Evolutionary conservation across 2,113 vertebrate genomes (phyloP).

Genomic region (Melanocharis versteri): DNA sequence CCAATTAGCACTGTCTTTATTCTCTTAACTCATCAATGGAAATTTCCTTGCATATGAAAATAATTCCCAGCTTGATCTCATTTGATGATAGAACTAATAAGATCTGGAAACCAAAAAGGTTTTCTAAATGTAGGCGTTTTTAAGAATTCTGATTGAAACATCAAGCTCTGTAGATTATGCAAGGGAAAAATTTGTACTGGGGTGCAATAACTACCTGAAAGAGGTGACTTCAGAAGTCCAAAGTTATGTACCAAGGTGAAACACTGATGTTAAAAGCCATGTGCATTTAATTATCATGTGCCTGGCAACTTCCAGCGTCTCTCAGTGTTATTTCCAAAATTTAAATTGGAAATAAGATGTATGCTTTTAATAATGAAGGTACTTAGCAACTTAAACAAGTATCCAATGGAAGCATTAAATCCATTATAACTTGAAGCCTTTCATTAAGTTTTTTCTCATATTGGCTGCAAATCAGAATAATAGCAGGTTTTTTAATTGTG

Average conservation of each 20-base stretch:
- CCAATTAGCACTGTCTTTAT: slow-evolving; percentile 24
- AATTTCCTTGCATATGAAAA: slow-evolving; percentile 33
- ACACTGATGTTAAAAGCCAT: neutral
- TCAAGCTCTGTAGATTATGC: neutral
- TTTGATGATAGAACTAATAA: neutral
- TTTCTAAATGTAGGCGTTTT: neutral
- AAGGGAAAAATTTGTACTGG: neutral
- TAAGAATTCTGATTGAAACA: neutral
- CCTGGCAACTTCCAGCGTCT: neutral
- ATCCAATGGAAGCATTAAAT: neutral
- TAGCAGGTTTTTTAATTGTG: neutral
- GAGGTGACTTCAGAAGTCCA: neutral
- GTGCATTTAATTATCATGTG: neutral
- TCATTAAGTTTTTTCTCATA: neutral
- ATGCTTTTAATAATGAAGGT: neutral
- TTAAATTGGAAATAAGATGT: neutral
- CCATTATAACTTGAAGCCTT: neutral
- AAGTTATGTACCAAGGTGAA: neutral
- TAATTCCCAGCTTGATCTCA: neutral
- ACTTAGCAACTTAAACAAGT: neutral
- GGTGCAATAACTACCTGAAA: neutral
- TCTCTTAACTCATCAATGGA: slow-evolving; percentile 7
- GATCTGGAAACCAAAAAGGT: neutral
- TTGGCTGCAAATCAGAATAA: neutral
- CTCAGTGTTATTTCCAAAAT: neutral